Base-by-base conservation (phyloP, 2,888 invertebrate genomes). In the Synanthedon andrenaeformis region DNA sequence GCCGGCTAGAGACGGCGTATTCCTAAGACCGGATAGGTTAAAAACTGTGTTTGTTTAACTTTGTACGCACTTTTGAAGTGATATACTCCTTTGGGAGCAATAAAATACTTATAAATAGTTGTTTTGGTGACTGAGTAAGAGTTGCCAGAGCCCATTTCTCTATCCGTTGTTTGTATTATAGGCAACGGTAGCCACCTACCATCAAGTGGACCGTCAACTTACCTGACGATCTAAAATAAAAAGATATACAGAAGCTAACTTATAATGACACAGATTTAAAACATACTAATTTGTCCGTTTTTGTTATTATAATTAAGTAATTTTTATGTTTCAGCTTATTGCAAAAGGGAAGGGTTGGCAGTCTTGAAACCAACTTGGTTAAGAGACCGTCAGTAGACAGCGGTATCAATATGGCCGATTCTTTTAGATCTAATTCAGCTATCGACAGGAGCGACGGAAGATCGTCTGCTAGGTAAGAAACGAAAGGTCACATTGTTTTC, bases 361-460 rank as follows among this genome's bases (percentile, higher is more conserved):
- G 85, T 52, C 60, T 86, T 42, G 87, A 87, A 61, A 82, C 84
- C 56, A 86, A 85, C 58, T 85, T 93, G 51, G 90, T 92, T 41
- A 94, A 94, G 69, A 83, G 93, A 53, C 92, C 94, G 0, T 94
- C 94, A 0, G 91, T 94, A 48, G 94, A 94, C 67, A 94, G 93
- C 65, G 94, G 94, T 11, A 94, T 94, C 60, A 92, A 94, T 62
- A 91, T 94, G 90, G 91, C 87, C 0, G 86, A 87, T 41, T 83
- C 86, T 0, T 87, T 86, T 56, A 85, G 73, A 76, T 90, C 79
- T 60, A 89, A 65, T 62, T 84, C 86, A 3, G 79, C 79, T 23
- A 81, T 79, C 35, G 86, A 87, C 53, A 85, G 78, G 57, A 62
- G 72, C 45, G 86, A 84, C 41, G 79, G 82, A 54, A 88, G 79